Evolutionary conservation across 2,797 vertebrate genomes (phyloP).

Genomic region (Rhinichthys osculus): DNA sequence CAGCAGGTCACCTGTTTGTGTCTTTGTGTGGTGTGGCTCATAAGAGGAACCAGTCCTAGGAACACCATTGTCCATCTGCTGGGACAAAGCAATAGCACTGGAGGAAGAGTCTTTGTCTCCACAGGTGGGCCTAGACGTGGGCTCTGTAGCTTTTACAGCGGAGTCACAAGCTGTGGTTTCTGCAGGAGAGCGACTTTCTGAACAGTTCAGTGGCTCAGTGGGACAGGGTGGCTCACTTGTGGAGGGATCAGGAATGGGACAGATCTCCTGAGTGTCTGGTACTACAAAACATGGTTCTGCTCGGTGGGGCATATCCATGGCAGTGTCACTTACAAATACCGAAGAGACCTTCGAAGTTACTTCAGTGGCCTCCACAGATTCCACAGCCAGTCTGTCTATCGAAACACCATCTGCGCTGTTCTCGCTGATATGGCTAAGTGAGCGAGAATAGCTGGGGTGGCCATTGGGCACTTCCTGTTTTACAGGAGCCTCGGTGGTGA

Average conservation of each 20-base stretch:
- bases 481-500: slow-evolving; percentile 7
- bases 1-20: slow-evolving; percentile 57
- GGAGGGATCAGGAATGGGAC: background rate
- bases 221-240: slow-evolving; percentile 2
- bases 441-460: slow-evolving; percentile 82
- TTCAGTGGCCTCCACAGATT: slow-evolving; percentile 67
- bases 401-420: slow-evolving; percentile 82
- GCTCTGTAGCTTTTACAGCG: slow-evolving; percentile 32
- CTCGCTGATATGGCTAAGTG: slow-evolving; percentile 96
- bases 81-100: slow-evolving; percentile 27
- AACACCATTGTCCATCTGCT: slow-evolving; percentile 27
- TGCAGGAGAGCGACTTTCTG: slow-evolving; percentile 21
- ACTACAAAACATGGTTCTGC: slow-evolving; percentile 54
- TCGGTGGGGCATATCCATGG: slow-evolving; percentile 62
- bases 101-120: slow-evolving; percentile 45
- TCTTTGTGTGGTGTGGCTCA: slow-evolving; percentile 52
- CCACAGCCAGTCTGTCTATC: slow-evolving; percentile 62
- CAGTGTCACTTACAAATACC: slow-evolving; percentile 68
- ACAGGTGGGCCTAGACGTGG: slow-evolving; percentile 1
- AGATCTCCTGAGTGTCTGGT: slow-evolving; percentile 34
- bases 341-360: slow-evolving; percentile 59
- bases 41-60: slow-evolving; percentile 39
- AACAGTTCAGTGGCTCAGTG: slow-evolving; percentile 31
- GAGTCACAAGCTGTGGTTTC: slow-evolving; percentile 16
- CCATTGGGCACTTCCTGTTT: slow-evolving; percentile 72